phyloP scores from a whole-genome alignment of 2,888 invertebrate genomes.

The Alentia gelatinosa region DNA sequence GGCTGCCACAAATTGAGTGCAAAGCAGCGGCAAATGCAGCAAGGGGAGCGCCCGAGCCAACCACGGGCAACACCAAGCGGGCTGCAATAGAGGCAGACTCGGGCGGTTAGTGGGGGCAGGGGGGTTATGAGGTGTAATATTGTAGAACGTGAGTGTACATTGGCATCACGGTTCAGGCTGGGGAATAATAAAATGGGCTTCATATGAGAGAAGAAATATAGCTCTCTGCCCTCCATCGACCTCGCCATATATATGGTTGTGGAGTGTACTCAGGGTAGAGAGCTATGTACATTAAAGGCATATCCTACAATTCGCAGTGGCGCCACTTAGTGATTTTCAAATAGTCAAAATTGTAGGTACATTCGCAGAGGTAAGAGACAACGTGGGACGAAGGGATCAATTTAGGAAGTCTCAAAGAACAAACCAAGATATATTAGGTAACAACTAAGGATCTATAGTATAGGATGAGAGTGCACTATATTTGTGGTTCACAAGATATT shows the following conservation, averaged over 20 bases:
- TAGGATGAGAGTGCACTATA: too few relatives aligned
- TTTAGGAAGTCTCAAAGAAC: too few relatives aligned
- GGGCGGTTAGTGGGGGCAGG: not conserved
- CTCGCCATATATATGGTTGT: not conserved
- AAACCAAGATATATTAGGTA: too few relatives aligned
- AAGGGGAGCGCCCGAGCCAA: not conserved
- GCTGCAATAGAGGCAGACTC: not conserved
- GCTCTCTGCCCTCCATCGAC: not conserved
- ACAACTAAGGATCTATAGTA: too few relatives aligned
- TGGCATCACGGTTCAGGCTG: not conserved
- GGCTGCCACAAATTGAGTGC: not conserved
- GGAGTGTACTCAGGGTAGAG: not conserved
- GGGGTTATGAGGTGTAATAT: not conserved
- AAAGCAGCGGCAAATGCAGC: conserved; percentile 2
- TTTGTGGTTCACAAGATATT: too few relatives aligned
- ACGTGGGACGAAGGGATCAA: too few relatives aligned
- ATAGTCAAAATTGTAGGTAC: too few relatives aligned
- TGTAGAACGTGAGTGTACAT: not conserved
- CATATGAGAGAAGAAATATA: not conserved
- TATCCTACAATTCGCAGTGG: too few relatives aligned
- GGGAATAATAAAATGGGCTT: not conserved
- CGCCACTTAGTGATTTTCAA: too few relatives aligned
- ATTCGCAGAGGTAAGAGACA: too few relatives aligned
- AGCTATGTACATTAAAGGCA: not conserved
- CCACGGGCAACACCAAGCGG: not conserved